Percentiles rank a stretch among this genome's conserved stretches.
phyloP scores from a whole-genome alignment of 2,113 vertebrate species.

The Saimiri boliviensis region DNA sequence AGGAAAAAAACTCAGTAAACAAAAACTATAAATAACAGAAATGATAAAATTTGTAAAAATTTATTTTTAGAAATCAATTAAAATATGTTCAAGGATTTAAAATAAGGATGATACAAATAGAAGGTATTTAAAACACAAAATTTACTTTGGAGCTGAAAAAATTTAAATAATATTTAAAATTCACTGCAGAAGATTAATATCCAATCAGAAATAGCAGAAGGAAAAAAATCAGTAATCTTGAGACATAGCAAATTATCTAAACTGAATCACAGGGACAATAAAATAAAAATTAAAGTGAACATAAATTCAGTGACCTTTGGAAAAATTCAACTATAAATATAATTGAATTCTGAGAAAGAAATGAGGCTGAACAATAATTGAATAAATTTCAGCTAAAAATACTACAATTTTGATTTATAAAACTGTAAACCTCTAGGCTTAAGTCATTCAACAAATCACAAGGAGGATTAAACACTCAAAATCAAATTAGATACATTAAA shows the following conservation, averaged over 20 bases:
- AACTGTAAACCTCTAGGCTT: background rate
- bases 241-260: background rate
- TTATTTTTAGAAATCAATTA: background rate
- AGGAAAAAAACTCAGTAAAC: background rate
- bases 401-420: background rate
- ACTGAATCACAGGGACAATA: background rate
- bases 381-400: background rate
- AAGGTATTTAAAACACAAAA: background rate
- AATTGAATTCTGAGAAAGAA: background rate
- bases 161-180: background rate
- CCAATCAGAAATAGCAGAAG: background rate
- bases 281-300: background rate
- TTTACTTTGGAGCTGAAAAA: background rate
- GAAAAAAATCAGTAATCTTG: background rate
- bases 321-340: background rate
- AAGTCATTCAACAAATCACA: background rate
- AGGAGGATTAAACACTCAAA: background rate
- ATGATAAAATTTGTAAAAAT: background rate
- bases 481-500: background rate
- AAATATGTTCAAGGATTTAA: background rate
- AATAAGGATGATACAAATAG: background rate
- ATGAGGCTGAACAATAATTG: background rate
- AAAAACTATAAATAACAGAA: background rate
- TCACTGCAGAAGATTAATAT: background rate
- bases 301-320: background rate